Base-by-base conservation (phyloP, 2,888 invertebrate genomes). In the Protophormia terraenovae region DNA sequence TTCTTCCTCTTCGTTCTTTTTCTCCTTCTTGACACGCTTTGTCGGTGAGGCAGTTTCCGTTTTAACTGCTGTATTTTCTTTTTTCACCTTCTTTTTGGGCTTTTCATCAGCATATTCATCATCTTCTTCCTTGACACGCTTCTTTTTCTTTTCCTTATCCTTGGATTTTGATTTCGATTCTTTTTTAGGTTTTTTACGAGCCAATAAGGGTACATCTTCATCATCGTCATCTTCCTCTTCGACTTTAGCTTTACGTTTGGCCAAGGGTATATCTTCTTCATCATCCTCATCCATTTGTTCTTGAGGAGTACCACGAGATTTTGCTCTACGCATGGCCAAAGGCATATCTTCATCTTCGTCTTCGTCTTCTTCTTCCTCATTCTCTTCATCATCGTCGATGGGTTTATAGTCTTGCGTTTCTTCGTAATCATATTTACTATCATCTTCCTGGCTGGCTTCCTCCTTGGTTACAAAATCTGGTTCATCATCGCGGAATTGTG, bases 1-100 rank as follows among this genome's bases (percentile, higher is more conserved):
- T 89, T 94, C 95, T 88, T 95, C 95, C 87, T 97, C 96, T 73
- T 97, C 97, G 88, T 96, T 95, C 90, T 96, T 96, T 91, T 97
- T 97, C 91, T 96, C 96, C 76, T 94, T 90, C 60, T 90, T 95
- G 6, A 87, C 83, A 50, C 90, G 89, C 87, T 95, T 96, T 53
- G 94, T 94, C 62, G 95, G 95, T 93, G 88, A 93, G 89, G 53
- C 62, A 95, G 95, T 90, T 87, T 90, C 32, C 41, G 32, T 72
- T 91, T 91, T 38, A 87, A 86, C 55, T 55, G 19, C 10, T 22
- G 38, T n/a, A 86, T 87, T 45, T 32, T 91, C 91, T 89, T 90
- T 90, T 89, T 92, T 91, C 78, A 93, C 90, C 86, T 92, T 95
- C 89, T 94, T 94, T 66, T 94, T 94, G 32, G 93, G 93, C 69